Evolutionary conservation across 2,797 vertebrate genomes (phyloP).

Genomic region (Decapterus maruadsi): DNA sequence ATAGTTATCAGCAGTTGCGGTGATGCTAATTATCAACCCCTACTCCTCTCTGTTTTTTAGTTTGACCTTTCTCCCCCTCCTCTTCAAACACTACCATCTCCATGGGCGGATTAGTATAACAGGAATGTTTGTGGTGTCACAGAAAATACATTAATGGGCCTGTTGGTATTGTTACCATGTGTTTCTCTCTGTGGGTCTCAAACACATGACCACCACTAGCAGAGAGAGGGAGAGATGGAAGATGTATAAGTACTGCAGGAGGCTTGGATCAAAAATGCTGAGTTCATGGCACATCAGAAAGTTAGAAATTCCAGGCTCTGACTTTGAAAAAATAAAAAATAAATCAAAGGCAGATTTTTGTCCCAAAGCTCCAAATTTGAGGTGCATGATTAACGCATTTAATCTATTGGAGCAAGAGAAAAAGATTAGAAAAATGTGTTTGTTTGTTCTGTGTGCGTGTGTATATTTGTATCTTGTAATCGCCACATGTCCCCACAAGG

Average conservation of each 20-base stretch:
- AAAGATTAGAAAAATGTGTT: background rate
- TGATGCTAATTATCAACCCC: slow-evolving; percentile 72
- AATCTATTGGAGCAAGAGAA: background rate
- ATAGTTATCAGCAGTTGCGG: slow-evolving; percentile 55
- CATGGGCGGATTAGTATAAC: slow-evolving; percentile 51
- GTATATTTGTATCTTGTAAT: slow-evolving; percentile 5
- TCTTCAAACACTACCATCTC: slow-evolving; percentile 73
- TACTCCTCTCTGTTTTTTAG: slow-evolving; percentile 53
- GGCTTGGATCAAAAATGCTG: slow-evolving; percentile 3
- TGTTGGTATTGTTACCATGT: slow-evolving; percentile 57
- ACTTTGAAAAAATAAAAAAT: no score
- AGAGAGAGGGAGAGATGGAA: slow-evolving; percentile 24
- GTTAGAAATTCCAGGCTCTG: no score
- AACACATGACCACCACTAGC: slow-evolving; percentile 2
- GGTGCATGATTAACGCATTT: no score
- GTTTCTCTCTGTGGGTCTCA: slow-evolving; percentile 45
- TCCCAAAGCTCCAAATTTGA: no score
- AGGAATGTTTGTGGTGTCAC: slow-evolving; percentile 50
- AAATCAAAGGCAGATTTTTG: no score
- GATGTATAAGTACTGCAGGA: slow-evolving; percentile 28
- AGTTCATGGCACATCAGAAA: no score
- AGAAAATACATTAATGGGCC: slow-evolving; percentile 64
- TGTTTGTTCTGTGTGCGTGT: slow-evolving; percentile 10
- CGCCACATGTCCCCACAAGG: slow-evolving; percentile 11
- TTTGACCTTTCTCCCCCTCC: slow-evolving; percentile 61